These are phyloP conservation scores for Torymus auratus DNA, from an alignment of 2,888 invertebrate genomes.

Conservation along the genomic window DNA sequence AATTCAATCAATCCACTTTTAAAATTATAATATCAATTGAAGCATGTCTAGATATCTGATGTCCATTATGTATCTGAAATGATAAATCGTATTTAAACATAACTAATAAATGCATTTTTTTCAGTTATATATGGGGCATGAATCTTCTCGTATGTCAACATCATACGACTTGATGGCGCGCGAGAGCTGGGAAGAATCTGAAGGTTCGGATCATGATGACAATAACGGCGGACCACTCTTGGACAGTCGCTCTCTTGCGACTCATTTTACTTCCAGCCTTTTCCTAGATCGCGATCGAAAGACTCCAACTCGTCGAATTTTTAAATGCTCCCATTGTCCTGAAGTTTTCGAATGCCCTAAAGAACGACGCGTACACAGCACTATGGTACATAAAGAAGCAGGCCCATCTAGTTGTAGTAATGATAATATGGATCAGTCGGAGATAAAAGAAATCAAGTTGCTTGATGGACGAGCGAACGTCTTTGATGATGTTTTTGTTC, in stretches of 20 bases:
- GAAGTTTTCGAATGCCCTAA: slow-evolving; percentile 80
- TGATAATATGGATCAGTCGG: slow-evolving; percentile 61
- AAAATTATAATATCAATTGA: too few species aligned
- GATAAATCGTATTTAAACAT: background rate
- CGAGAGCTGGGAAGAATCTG: slow-evolving; percentile 83
- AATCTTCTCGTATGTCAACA: slow-evolving; percentile 78
- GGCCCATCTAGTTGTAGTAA: slow-evolving; percentile 72
- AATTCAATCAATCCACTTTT: too few species aligned
- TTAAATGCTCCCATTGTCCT: slow-evolving; percentile 81
- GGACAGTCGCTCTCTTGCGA: slow-evolving; percentile 74
- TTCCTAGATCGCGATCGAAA: slow-evolving; percentile 73
- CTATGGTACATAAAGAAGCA: slow-evolving; percentile 78
- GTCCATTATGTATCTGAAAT: background rate
- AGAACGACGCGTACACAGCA: slow-evolving; percentile 82
- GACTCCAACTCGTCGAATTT: slow-evolving; percentile 76
- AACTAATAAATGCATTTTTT: slow-evolving; percentile 48
- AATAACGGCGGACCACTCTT: slow-evolving; percentile 70
- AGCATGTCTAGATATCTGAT: too few species aligned
- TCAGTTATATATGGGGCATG: slow-evolving; percentile 80
- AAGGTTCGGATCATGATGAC: slow-evolving; percentile 81
- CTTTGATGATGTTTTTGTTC: slow-evolving; percentile 74
- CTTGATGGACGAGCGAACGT: slow-evolving; percentile 73
- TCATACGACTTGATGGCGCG: slow-evolving; percentile 83
- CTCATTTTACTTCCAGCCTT: slow-evolving; percentile 74
- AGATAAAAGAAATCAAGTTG: slow-evolving; percentile 73